phyloP scores from a whole-genome alignment of 1,140 invertebrate genomes.

The Sycobia sp. region DNA sequence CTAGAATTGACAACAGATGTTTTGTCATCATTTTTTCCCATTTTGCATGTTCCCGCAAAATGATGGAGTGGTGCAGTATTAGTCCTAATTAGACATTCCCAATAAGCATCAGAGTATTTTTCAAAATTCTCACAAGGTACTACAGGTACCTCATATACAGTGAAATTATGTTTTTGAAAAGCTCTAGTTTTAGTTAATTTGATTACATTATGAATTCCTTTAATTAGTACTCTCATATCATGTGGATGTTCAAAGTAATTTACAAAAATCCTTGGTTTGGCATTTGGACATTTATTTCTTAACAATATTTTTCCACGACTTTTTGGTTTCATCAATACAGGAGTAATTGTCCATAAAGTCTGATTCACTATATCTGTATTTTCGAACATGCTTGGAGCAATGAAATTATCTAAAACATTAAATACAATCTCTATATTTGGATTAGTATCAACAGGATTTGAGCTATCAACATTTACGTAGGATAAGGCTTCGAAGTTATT shows the following conservation, averaged over 20 bases:
- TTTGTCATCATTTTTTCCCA: slow-evolving; percentile 56
- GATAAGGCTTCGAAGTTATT: slow-evolving; percentile 75
- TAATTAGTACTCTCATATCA: slow-evolving; percentile 71
- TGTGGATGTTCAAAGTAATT: slow-evolving; percentile 76
- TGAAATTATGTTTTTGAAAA: slow-evolving; percentile 64
- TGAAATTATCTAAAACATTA: slow-evolving; percentile 72
- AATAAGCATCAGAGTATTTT: slow-evolving; percentile 73
- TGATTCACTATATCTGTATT: slow-evolving; percentile 64
- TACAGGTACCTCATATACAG: slow-evolving; percentile 67
- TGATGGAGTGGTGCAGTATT: slow-evolving; percentile 76
- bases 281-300: slow-evolving; percentile 70
- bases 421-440: slow-evolving; percentile 82
- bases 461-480: slow-evolving; percentile 65
- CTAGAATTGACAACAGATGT: slow-evolving; percentile 58
- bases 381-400: slow-evolving; percentile 66
- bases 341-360: slow-evolving; percentile 69
- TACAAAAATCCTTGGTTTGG: slow-evolving; percentile 75
- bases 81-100: slow-evolving; percentile 74
- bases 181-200: slow-evolving; percentile 52
- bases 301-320: slow-evolving; percentile 74
- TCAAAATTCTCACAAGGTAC: slow-evolving; percentile 68
- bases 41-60: slow-evolving; percentile 70
- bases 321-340: slow-evolving; percentile 74
- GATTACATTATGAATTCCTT: slow-evolving; percentile 74
- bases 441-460: slow-evolving; percentile 44